Evolutionary conservation across 2,113 vertebrate genomes (phyloP).

Genomic region (Aplodontia rufa): DNA sequence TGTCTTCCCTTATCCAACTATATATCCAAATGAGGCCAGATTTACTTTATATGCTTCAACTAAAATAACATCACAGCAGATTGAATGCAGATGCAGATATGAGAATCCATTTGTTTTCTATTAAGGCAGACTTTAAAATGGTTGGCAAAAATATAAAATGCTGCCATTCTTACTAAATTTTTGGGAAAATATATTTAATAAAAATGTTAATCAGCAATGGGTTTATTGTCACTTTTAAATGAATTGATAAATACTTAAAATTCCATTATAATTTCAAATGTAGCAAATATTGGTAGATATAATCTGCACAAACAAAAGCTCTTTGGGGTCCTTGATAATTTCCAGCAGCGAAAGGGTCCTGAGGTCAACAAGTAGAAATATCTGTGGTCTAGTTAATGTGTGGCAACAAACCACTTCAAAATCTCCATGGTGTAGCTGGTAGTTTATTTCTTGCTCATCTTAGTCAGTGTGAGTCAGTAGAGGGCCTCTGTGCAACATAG

Average conservation of each 20-base stretch:
- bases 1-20: not conserved
- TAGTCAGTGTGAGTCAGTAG: not conserved
- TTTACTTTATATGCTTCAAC: slow-evolving; percentile 9
- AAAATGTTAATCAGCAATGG: slow-evolving; percentile 31
- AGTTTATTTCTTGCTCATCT: slow-evolving; percentile 24
- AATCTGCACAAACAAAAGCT: not conserved
- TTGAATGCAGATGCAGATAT: slow-evolving; percentile 5
- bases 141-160: slow-evolving; percentile 9
- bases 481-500: not conserved
- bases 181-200: slow-evolving; percentile 17
- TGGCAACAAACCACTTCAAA: not conserved
- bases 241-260: slow-evolving; percentile 20
- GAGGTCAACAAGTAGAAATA: not conserved
- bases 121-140: slow-evolving; percentile 38
- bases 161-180: not conserved
- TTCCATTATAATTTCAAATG: slow-evolving; percentile 27
- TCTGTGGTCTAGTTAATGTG: not conserved
- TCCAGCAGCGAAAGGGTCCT: not conserved
- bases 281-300: not conserved
- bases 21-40: not conserved
- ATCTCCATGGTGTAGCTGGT: not conserved
- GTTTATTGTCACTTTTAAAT: slow-evolving; percentile 26
- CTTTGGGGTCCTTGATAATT: not conserved
- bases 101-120: not conserved
- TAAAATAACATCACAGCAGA: not conserved